Evolutionary conservation across 2,888 invertebrate genomes (phyloP), one percentile per base, ranked within the genome.

Genomic region (Lycophotia porphyrea): DNA sequence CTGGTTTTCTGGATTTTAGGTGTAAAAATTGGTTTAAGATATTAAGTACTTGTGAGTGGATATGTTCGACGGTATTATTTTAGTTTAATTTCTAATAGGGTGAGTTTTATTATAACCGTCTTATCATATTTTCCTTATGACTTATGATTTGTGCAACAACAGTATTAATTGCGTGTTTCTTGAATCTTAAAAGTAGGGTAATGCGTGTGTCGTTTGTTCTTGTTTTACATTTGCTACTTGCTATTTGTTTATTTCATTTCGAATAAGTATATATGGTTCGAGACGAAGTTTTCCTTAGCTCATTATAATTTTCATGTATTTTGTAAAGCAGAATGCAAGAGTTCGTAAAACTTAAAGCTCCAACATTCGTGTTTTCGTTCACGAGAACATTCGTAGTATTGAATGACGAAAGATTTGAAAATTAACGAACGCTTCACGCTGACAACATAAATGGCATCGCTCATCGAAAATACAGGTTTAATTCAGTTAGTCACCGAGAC

Each of bases 391-490:
- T 13, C 13, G 36, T 13, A 13, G 24, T 36, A 60, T 11, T 34
- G 1, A 82, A 65, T 24, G 60, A 21, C 15, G 24, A 27, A 13
- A 44, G 1, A 70, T 42, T 66, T 47, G 31, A 47, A 74, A 80
- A 80, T 85, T 66, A 64, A 34, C 36, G 67, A 71, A 71, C 52
- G 27, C 15, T 73, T 87, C 52, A 67, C 61, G 74, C 42, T 75
- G 60, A 65, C 72, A 87, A 78, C 63, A 73, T 72, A 87, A 85
- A 76, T 55, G 75, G 55, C 67, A 76, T 61, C 76, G 63, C 71
- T 83, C 84, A 79, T 86, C 75, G 74, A 65, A 78, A 84, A 49
- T 67, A 80, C 86, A 74, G 76, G 60, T 76, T 9, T 83, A 83
- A 86, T 86, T 83, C 73, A 74, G 71, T 87, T 86, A 70, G 42